Base-by-base conservation (phyloP, 2,888 invertebrate species). In the Dasypogon diadema region DNA sequence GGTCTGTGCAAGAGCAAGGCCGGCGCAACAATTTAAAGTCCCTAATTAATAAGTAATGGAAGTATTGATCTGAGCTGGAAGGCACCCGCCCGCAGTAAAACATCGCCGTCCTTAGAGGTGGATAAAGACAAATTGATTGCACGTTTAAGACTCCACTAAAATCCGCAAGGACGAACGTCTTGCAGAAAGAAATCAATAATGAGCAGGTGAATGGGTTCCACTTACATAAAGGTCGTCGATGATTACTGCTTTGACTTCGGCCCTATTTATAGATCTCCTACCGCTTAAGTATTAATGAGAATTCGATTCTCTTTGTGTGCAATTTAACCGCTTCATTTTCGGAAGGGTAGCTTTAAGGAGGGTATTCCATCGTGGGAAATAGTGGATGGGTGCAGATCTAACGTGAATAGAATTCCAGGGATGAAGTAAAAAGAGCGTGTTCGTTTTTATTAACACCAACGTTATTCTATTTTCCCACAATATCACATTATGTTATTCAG, bases 41-140 rank as follows among this genome's bases (percentile, higher is more conserved):
- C n/a, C 14, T 16, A 51, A 68, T 51, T 51, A 68, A 68, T 68
- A 21, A 26, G 16, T 46, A 68, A 48, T 68, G 68, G 68, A 68
- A 68, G 42, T 68, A 68, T 68, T 68, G 68, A 51, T 68, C 48
- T 22, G 51, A n/a, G 14, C 18, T 46, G 18, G 16, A 1, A 22
- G 56, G 24, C 24, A 21, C 10, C n/a, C 2, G 37, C 5, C 6
- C 14, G 60, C 24, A 56, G 8, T 30, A 30, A 30, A 30, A 30
- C 8, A 30, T 8, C 30, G 3, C 4, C 30, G 4, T 3, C 22
- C 58, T 8, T 14, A 14, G 26, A 51, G 18, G 18, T 51, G 14
- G 26, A 58, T 63, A 34, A 21, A 63, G 12, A 42, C 42, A 63
- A 60, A 63, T 42, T 63, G 63, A 58, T 37, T 21, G 22, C 48